Evolutionary conservation across 2,113 vertebrate species (phyloP).

Genomic region (Seriola dumerili): DNA sequence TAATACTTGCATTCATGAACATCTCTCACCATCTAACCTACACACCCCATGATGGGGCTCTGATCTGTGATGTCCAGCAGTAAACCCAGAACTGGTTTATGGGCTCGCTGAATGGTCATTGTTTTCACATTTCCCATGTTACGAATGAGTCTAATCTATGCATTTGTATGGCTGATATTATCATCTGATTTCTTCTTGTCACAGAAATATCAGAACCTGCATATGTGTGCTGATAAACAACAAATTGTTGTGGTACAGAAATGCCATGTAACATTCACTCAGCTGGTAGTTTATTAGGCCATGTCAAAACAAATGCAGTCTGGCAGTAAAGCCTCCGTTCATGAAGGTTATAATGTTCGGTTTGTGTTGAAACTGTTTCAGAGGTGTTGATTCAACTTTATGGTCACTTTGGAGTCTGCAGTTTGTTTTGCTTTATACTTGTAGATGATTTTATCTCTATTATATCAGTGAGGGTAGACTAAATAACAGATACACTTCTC

Average conservation of each 20-base stretch:
- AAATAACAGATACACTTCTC: not conserved
- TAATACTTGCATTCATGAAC: not conserved
- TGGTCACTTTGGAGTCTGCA: not conserved
- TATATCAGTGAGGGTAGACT: no score
- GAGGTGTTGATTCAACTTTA: not conserved
- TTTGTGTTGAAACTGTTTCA: not conserved
- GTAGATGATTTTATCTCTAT: not conserved
- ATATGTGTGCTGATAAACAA: not conserved
- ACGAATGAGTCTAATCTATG: not conserved
- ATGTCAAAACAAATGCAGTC: not conserved
- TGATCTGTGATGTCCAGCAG: not conserved
- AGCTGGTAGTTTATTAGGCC: not conserved
- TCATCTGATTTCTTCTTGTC: not conserved
- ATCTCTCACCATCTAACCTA: constrained; percentile 14
- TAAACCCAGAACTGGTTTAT: not conserved
- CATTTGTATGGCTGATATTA: not conserved
- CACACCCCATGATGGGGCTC: constrained; percentile 10
- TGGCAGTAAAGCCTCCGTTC: not conserved
- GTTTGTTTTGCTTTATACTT: not conserved
- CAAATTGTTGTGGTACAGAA: not conserved
- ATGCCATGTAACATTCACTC: not conserved
- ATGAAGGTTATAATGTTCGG: not conserved
- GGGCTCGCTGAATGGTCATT: not conserved
- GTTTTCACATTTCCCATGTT: not conserved
- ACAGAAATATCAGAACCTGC: not conserved